Base-by-base conservation (phyloP, 2,888 invertebrate genomes). In the Mythimna loreyi region DNA sequence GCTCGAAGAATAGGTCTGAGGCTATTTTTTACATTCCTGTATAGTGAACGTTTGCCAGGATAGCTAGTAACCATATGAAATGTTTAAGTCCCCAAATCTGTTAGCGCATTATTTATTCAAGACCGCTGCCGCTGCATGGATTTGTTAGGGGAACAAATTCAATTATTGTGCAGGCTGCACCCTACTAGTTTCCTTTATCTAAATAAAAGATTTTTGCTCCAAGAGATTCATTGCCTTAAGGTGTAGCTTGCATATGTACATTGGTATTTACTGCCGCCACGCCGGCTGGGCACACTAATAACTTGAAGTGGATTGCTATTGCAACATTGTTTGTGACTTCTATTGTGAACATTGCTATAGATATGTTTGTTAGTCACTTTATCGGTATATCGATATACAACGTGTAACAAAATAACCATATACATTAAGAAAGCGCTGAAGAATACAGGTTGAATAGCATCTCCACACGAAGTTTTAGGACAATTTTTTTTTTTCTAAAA, bases 291-390 rank as follows among this genome's bases (percentile, higher is more conserved):
- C 78, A 83, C 75, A 85, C 83, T 86, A 86, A 87, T 89, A 86
- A 86, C 82, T 84, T 87, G 83, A 84, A 87, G 86, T 89, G 85
- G 85, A 88, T 87, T 84, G 83, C 73, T 80, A 75, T 84, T 85
- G 83, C 84, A 83, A 82, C 86, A 80, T 83, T 86, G 88, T 89
- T 84, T 86, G 76, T 77, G 75, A 82, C 75, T 84, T 69, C 78
- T 72, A 75, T 78, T 80, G 70, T 79, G 69, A 72, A 64, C 58
- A 77, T 74, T 77, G 73, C 65, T 80, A 60, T n/a, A n/a, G n/a
- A n/a, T 69, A 68, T 52, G 71, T 70, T 55, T 73, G 69, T 67
- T 72, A 49, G 56, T 66, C 74, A 67, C 69, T 68, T 72, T 77
- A n/a, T n/a, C n/a, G n/a, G n/a, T n/a, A n/a, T n/a, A n/a, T n/a